Conservation (phyloP, 1,140 invertebrate genomes). For the Atta cephalotes region DNA sequence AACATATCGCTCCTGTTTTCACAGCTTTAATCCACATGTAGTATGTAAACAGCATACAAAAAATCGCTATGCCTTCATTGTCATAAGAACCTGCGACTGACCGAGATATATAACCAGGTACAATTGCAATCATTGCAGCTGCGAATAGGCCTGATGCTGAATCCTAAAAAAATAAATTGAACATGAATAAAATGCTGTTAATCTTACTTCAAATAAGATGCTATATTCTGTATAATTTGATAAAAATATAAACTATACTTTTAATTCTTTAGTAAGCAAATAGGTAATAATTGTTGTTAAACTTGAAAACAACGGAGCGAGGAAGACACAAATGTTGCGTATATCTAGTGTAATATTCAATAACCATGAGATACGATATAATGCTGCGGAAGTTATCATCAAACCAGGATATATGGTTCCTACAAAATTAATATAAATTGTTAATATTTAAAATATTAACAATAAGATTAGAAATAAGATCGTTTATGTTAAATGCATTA, state of each 20-base stretch:
- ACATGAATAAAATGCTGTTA: neutral
- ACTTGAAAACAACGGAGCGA: constrained; percentile 98
- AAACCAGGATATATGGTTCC: constrained; percentile 98
- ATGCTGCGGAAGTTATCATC: constrained; percentile 98
- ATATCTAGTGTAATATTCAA: constrained; percentile 98
- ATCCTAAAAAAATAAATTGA: constrained; percentile 87
- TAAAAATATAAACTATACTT: constrained; percentile 86
- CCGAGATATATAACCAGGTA: constrained; percentile 98
- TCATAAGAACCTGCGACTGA: constrained; percentile 99
- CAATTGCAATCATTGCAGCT: constrained; percentile 97
- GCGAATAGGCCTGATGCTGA: constrained; percentile 97
- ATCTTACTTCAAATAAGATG: neutral
- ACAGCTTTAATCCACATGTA: constrained; percentile 99
- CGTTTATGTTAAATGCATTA: no score
- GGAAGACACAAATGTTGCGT: constrained; percentile 98
- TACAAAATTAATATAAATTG: no score
- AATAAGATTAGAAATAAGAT: no score
- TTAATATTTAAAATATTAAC: constrained; percentile 44
- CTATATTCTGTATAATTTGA: neutral
- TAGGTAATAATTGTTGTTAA: constrained; percentile 98
- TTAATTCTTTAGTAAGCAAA: constrained; percentile 97
- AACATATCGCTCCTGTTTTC: constrained; percentile 97
- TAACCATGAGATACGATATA: constrained; percentile 96
- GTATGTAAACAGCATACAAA: constrained; percentile 99
- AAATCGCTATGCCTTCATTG: constrained; percentile 99